Evolutionary conservation across 2,888 invertebrate genomes (phyloP).

Genomic region (Tricholauxania praeusta): DNA sequence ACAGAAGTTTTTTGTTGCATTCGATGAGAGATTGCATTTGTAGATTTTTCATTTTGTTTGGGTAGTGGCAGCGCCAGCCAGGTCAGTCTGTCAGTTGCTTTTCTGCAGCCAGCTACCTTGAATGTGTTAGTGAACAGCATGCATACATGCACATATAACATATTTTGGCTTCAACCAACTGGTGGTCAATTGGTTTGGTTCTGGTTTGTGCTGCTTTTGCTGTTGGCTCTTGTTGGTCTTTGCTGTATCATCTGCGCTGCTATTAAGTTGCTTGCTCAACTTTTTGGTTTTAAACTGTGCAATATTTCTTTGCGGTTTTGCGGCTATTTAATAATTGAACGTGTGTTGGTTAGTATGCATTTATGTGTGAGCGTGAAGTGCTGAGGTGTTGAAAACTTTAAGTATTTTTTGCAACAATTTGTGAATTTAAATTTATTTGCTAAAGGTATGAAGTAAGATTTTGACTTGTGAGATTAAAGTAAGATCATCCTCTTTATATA

Average conservation of each 20-base stretch:
- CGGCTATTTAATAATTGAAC: constrained; percentile 23
- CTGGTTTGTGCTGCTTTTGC: not conserved
- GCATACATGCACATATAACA: constrained; percentile 2
- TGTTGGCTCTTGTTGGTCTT: not conserved
- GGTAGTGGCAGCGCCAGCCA: no score
- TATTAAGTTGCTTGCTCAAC: constrained; percentile 12
- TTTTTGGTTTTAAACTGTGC: constrained; percentile 19
- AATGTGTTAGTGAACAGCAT: not conserved
- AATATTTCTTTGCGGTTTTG: constrained; percentile 26
- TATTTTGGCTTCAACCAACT: constrained; percentile 27
- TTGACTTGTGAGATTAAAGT: no score
- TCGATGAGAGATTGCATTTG: no score
- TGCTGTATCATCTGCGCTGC: not conserved
- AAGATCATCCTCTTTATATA: no score
- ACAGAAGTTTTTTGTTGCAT: not conserved
- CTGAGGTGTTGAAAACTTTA: no score
- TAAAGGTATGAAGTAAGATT: no score
- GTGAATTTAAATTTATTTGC: not conserved
- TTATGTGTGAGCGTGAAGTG: no score
- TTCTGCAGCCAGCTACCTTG: no score
- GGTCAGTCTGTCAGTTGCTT: no score
- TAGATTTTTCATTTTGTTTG: no score
- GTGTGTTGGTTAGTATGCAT: no score
- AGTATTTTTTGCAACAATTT: not conserved
- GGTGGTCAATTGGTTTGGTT: constrained; percentile 21